These are phyloP conservation scores for Sarcophaga peregrina DNA, from an alignment of 1,140 invertebrate species.

Conservation along the genomic window DNA sequence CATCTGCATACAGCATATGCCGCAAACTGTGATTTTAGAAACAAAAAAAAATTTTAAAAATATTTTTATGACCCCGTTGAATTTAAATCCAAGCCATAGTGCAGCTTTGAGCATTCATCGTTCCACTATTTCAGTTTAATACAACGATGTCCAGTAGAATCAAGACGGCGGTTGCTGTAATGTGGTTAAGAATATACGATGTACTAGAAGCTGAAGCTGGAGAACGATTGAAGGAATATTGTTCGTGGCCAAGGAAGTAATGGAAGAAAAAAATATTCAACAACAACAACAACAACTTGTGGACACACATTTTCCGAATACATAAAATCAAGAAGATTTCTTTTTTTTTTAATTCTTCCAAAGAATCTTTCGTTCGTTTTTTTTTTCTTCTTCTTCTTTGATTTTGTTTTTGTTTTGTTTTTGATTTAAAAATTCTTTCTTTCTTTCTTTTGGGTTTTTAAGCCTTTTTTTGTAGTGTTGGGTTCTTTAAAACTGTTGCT, in stretches of 20 bases:
- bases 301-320: neutral
- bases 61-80: too few relatives aligned
- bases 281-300: neutral
- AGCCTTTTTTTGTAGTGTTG: neutral
- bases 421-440: slow-evolving; percentile 5
- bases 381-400: too few relatives aligned
- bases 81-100: neutral
- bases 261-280: neutral
- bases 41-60: too few relatives aligned
- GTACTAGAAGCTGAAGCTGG: neutral
- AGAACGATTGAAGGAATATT: neutral
- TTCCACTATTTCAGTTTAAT: slow-evolving; percentile 11
- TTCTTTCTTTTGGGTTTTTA: neutral
- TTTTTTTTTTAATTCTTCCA: neutral
- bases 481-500: neutral
- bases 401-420: neutral
- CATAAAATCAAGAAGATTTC: neutral
- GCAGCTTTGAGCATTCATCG: neutral
- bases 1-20: too few relatives aligned
- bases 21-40: too few relatives aligned
- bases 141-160: neutral
- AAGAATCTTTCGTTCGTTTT: too few relatives aligned
- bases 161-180: slow-evolving; percentile 40
- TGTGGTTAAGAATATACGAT: slow-evolving; percentile 21
- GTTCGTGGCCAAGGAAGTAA: neutral